These are phyloP conservation scores for Aleiodes leptofemur DNA, from an alignment of 2,888 invertebrate species.

Conservation along the genomic window DNA sequence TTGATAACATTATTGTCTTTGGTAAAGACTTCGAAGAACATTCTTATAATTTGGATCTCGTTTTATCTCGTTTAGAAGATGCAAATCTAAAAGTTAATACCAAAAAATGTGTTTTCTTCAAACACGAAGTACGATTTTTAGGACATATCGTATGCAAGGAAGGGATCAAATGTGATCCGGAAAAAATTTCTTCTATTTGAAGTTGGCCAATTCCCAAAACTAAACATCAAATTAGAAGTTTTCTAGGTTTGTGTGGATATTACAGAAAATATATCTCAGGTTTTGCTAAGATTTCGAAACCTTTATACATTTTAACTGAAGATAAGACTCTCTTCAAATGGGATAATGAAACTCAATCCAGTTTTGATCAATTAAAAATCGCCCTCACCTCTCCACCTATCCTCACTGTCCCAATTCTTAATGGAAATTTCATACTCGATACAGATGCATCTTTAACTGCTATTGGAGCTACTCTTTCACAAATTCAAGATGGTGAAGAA, in stretches of 20 bases:
- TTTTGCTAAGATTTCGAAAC: not conserved
- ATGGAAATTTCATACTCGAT: conserved; percentile 21
- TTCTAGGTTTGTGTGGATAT: not conserved
- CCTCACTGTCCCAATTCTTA: not conserved
- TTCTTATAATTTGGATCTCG: not conserved
- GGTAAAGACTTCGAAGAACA: not conserved
- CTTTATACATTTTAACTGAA: conserved; percentile 7
- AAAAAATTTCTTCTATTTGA: conserved; percentile 8
- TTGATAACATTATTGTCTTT: conserved; percentile 6
- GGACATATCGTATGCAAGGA: conserved; percentile 3
- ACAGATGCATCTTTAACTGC: conserved; percentile 50
- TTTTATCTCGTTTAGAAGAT: not conserved
- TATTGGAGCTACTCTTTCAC: conserved; percentile 48
- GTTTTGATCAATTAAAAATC: not conserved
- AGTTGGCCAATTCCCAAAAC: not conserved
- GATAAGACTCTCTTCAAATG: not conserved
- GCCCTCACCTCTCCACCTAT: not conserved
- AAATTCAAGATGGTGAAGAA: not conserved
- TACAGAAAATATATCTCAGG: not conserved
- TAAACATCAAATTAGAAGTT: not conserved
- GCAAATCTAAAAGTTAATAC: conserved; percentile 16
- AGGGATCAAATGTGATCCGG: not conserved
- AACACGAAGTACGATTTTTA: not conserved
- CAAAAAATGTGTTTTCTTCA: conserved; percentile 12
- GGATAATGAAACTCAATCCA: not conserved